Evolutionary conservation across 2,113 vertebrate genomes (phyloP).

Genomic region (Condylura cristata): DNA sequence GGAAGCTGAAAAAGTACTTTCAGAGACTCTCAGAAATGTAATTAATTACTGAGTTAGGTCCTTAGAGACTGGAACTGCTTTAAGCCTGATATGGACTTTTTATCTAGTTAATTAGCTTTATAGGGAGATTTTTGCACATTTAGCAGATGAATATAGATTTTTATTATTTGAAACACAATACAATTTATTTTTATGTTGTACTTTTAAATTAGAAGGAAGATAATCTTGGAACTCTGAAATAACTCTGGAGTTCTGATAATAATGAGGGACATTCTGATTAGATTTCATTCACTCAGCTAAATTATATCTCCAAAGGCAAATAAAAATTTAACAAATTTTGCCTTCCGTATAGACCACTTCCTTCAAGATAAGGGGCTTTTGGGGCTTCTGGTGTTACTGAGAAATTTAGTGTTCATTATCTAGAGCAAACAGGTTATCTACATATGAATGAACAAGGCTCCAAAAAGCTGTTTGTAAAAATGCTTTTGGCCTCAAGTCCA

Average conservation of each 20-base stretch:
- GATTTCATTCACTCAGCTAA: slow-evolving; percentile 58
- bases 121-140: slow-evolving; percentile 74
- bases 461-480: background rate
- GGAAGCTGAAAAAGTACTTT: slow-evolving; percentile 79
- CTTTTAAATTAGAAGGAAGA: slow-evolving; percentile 70
- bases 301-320: slow-evolving; percentile 69
- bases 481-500: background rate
- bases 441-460: background rate
- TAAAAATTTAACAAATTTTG: slow-evolving; percentile 37
- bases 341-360: slow-evolving; percentile 3
- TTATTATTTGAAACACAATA: slow-evolving; percentile 77
- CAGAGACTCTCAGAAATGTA: slow-evolving; percentile 78
- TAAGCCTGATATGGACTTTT: slow-evolving; percentile 82
- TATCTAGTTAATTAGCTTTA: slow-evolving; percentile 81
- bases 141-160: slow-evolving; percentile 75
- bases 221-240: slow-evolving; percentile 66
- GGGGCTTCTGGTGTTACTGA: slow-evolving; percentile 35
- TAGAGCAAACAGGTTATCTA: background rate
- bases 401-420: background rate
- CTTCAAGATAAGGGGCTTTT: slow-evolving; percentile 52
- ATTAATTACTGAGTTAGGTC: slow-evolving; percentile 81
- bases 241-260: slow-evolving; percentile 72
- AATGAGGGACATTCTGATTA: slow-evolving; percentile 48
- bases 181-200: slow-evolving; percentile 75
- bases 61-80: slow-evolving; percentile 81